phyloP scores from a whole-genome alignment of 2,888 invertebrate species.

The Trissonchulus latispiculum region DNA sequence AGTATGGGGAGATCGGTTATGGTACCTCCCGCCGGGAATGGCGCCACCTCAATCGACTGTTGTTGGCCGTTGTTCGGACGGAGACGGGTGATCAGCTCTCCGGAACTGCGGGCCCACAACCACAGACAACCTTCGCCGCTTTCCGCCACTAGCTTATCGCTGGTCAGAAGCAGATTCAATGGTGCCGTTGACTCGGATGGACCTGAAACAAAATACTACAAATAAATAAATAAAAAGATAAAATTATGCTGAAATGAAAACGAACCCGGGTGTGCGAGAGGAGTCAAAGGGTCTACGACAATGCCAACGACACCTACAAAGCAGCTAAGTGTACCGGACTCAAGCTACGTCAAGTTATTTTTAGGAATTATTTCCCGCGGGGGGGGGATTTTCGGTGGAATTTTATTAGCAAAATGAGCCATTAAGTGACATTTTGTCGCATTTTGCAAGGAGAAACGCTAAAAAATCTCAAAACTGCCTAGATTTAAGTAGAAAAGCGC shows the following conservation, averaged over 20 bases:
- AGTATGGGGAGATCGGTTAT: not conserved
- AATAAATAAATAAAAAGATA: not conserved
- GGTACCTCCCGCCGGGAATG: slow-evolving; percentile 20
- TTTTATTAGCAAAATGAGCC: no score
- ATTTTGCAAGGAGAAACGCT: no score
- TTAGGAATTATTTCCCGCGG: no score
- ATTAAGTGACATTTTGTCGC: no score
- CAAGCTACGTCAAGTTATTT: no score
- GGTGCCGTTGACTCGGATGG: not conserved
- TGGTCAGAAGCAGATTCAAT: slow-evolving; percentile 23
- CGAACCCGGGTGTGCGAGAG: not conserved
- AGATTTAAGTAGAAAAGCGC: no score
- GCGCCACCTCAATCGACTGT: slow-evolving; percentile 21
- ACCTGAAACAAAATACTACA: not conserved
- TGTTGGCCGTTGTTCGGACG: slow-evolving; percentile 25
- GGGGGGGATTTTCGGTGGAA: no score
- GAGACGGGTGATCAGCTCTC: slow-evolving; percentile 22
- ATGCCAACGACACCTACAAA: no score
- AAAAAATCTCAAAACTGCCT: no score
- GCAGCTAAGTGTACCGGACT: no score
- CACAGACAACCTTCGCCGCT: slow-evolving; percentile 24
- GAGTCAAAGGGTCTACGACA: no score
- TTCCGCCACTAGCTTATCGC: slow-evolving; percentile 26
- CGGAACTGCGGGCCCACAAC: slow-evolving; percentile 29
- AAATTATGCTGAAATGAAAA: not conserved